Conservation (phyloP, 23 tunicate genomes). For the Ascidia mentula region DNA sequence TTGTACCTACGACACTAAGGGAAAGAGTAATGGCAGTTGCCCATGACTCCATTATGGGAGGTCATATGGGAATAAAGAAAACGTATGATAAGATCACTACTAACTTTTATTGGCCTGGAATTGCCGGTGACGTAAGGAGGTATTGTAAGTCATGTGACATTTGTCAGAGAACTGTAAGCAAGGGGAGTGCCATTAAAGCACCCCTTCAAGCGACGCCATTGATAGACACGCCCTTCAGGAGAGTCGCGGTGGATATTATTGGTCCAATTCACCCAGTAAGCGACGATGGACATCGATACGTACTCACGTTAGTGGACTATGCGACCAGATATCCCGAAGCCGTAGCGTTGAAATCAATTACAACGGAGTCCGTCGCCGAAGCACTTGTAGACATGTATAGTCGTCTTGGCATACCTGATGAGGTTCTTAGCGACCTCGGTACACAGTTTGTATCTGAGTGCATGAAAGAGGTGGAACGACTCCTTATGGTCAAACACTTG, state of each 20-base stretch:
- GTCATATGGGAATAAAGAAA: constrained; percentile 46
- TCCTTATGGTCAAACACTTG: too few relatives aligned
- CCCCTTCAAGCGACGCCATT: constrained; percentile 3
- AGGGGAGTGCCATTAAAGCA: not conserved
- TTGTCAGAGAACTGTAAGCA: constrained; percentile 17
- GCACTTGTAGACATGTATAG: constrained; percentile 22
- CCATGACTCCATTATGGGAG: constrained; percentile 32
- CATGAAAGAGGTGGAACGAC: too few relatives aligned
- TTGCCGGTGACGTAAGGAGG: not conserved
- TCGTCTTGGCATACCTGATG: too few relatives aligned
- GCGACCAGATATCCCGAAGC: constrained; percentile 44
- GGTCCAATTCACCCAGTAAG: constrained; percentile 21
- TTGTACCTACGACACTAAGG: constrained; percentile 6
- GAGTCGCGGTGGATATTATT: constrained; percentile 25
- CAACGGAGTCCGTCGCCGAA: constrained; percentile 24
- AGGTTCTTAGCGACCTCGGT: too few relatives aligned
- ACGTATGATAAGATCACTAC: constrained; percentile 11
- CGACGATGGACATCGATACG: constrained; percentile 16
- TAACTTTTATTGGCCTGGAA: constrained; percentile 32
- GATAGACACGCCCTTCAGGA: constrained; percentile 12
- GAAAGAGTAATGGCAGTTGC: constrained; percentile 22
- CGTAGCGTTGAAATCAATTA: constrained; percentile 20
- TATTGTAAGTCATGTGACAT: constrained; percentile 3
- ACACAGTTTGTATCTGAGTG: too few relatives aligned
- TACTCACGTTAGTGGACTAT: constrained; percentile 26